Evolutionary conservation across 2,797 vertebrate species (phyloP).

Genomic region (Odontamblyopus rebecca): DNA sequence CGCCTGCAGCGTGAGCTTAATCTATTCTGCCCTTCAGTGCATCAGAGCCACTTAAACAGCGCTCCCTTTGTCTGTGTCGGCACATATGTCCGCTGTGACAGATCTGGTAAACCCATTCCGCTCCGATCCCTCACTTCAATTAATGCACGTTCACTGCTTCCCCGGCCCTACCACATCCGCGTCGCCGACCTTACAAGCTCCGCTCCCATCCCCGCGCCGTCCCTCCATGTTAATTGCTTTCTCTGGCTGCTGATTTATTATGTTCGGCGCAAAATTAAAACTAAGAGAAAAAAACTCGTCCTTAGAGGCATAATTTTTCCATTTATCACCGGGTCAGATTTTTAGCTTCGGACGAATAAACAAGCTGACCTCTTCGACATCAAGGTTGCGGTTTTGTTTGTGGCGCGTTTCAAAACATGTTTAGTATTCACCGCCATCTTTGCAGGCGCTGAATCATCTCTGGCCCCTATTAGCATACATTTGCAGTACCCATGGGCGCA

Average conservation of each 20-base stretch:
- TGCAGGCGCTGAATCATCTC: slow-evolving; percentile 23
- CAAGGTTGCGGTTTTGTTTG: slow-evolving; percentile 55
- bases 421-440: slow-evolving; percentile 57
- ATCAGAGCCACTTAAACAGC: background rate
- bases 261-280: slow-evolving; percentile 70
- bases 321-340: slow-evolving; percentile 37
- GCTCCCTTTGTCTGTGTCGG: slow-evolving; percentile 9
- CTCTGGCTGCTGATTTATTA: slow-evolving; percentile 75
- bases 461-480: slow-evolving; percentile 52
- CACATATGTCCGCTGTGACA: slow-evolving; percentile 27
- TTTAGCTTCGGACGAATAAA: slow-evolving; percentile 6
- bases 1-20: background rate
- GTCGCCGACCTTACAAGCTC: slow-evolving; percentile 83
- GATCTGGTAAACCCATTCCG: slow-evolving; percentile 65
- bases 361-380: slow-evolving; percentile 30
- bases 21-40: slow-evolving; percentile 2
- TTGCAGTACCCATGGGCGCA: slow-evolving; percentile 41
- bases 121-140: slow-evolving; percentile 69
- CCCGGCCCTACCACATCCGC: slow-evolving; percentile 79
- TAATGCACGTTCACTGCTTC: slow-evolving; percentile 69
- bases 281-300: slow-evolving; percentile 46
- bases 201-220: slow-evolving; percentile 81
- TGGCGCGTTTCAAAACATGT: slow-evolving; percentile 27
- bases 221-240: slow-evolving; percentile 83
- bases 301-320: slow-evolving; percentile 47